Evolutionary conservation across 2,888 invertebrate genomes (phyloP).

Genomic region (Spilosoma lubricipeda): DNA sequence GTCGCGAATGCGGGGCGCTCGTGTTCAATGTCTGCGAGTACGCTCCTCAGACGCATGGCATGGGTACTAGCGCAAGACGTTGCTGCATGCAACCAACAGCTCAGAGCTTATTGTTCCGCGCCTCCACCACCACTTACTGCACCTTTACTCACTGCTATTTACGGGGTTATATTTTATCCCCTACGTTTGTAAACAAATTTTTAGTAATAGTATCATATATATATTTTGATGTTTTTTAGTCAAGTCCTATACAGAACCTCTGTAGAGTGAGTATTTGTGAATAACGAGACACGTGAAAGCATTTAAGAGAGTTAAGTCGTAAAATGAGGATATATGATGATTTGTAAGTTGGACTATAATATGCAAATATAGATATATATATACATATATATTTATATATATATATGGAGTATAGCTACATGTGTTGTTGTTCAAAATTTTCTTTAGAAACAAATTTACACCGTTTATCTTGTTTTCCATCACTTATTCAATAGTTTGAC

Average conservation of each 20-base stretch:
- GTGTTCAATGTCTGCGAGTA: conserved; percentile 68
- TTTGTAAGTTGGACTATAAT: neutral
- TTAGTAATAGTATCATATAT: neutral
- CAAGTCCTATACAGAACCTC: neutral
- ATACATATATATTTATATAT: too few relatives aligned
- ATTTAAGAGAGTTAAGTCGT: neutral
- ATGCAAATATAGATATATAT: neutral
- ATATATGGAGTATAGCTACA: neutral
- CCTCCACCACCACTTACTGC: conserved; percentile 58
- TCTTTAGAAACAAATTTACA: neutral
- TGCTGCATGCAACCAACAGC: conserved; percentile 73
- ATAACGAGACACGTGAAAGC: neutral
- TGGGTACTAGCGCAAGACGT: conserved; percentile 81
- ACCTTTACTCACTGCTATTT: conserved; percentile 67
- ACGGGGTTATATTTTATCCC: conserved; percentile 68
- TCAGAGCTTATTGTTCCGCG: conserved; percentile 70
- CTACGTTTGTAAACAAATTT: conserved; percentile 54
- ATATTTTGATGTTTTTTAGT: neutral
- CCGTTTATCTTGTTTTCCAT: neutral
- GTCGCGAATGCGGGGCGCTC: conserved; percentile 70
- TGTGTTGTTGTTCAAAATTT: neutral
- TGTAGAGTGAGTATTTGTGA: neutral
- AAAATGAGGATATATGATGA: neutral
- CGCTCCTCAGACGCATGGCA: conserved; percentile 75
- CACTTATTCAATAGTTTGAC: neutral